A percentile compares a stretch with the other conserved stretches of the same genome.
Conservation (phyloP, 2,797 vertebrate species). For the Notolabrus celidotus region DNA sequence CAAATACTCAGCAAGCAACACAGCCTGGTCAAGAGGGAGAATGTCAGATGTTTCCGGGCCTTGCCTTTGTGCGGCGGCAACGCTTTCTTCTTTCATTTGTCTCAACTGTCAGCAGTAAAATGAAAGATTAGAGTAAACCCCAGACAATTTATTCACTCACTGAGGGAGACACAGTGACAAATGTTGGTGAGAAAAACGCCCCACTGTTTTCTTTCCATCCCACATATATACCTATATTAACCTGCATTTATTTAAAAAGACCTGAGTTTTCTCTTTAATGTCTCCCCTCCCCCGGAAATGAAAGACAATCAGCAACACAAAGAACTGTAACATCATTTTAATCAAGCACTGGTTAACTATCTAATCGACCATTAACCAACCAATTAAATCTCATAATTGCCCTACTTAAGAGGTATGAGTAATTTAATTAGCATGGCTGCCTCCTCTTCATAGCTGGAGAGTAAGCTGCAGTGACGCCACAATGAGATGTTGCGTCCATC, state of each 20-base stretch:
- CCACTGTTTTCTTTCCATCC: slow-evolving; percentile 33
- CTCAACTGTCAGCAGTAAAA: slow-evolving; percentile 70
- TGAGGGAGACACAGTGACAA: slow-evolving; percentile 43
- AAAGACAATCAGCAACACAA: slow-evolving; percentile 33
- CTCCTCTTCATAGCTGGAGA: slow-evolving; percentile 45
- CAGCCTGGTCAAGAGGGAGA: slow-evolving; percentile 21
- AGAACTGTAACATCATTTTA: slow-evolving; percentile 54
- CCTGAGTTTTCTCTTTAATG: background rate
- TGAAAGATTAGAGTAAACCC: slow-evolving; percentile 72
- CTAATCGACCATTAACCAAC: slow-evolving; percentile 73
- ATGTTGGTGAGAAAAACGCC: slow-evolving; percentile 42
- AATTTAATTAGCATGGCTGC: slow-evolving; percentile 71
- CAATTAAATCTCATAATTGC: slow-evolving; percentile 83
- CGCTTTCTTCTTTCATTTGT: slow-evolving; percentile 62
- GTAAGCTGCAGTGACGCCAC: slow-evolving; percentile 31
- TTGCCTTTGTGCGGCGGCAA: slow-evolving; percentile 54
- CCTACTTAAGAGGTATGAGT: slow-evolving; percentile 72
- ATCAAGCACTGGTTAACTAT: slow-evolving; percentile 72
- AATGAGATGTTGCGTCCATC: slow-evolving; percentile 19
- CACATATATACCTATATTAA: slow-evolving; percentile 2
- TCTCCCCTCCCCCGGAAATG: slow-evolving; percentile 23
- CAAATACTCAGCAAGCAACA: slow-evolving; percentile 11
- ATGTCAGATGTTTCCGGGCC: slow-evolving; percentile 44
- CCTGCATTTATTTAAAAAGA: slow-evolving; percentile 29
- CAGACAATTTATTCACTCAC: slow-evolving; percentile 55